A percentile compares a stretch with the other conserved stretches of the same genome.
Evolutionary conservation across 1,140 invertebrate species (phyloP).

Genomic region (Diorhabda carinulata): DNA sequence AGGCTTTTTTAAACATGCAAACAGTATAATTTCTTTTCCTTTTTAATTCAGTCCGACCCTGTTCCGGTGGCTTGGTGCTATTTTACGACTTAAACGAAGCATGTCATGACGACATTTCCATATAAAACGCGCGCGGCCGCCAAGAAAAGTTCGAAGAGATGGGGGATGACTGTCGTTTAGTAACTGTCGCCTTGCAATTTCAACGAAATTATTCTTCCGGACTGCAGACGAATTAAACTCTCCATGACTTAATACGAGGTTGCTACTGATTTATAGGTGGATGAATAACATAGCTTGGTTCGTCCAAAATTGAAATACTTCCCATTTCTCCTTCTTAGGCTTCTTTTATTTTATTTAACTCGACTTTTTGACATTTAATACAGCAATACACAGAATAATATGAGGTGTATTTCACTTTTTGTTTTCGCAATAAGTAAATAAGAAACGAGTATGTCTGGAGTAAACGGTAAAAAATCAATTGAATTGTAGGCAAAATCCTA

Average conservation of each 20-base stretch:
- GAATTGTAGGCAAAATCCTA: too few species aligned
- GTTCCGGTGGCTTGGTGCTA: slow-evolving; percentile 37
- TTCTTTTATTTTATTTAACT: not conserved
- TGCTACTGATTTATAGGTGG: not conserved
- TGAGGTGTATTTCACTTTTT: too few species aligned
- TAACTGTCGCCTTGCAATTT: slow-evolving; percentile 32
- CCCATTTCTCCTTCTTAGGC: not conserved
- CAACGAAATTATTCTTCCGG: slow-evolving; percentile 34
- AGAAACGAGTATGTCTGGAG: too few species aligned
- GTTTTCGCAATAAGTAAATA: too few species aligned
- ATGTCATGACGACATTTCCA: slow-evolving; percentile 46
- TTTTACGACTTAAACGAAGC: slow-evolving; percentile 46
- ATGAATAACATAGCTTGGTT: not conserved
- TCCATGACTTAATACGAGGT: not conserved
- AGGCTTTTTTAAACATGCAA: slow-evolving; percentile 40
- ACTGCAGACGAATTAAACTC: not conserved
- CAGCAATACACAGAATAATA: too few species aligned
- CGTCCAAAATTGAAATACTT: not conserved
- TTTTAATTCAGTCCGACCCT: slow-evolving; percentile 41
- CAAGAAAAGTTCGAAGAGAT: slow-evolving; percentile 38
- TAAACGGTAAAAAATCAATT: too few species aligned
- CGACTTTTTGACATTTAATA: too few species aligned
- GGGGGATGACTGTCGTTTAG: slow-evolving; percentile 30
- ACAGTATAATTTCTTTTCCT: slow-evolving; percentile 42
- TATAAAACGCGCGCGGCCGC: slow-evolving; percentile 39